Evolutionary conservation across 2,797 vertebrate species (phyloP).

Genomic region (Ptychadena robeensis): DNA sequence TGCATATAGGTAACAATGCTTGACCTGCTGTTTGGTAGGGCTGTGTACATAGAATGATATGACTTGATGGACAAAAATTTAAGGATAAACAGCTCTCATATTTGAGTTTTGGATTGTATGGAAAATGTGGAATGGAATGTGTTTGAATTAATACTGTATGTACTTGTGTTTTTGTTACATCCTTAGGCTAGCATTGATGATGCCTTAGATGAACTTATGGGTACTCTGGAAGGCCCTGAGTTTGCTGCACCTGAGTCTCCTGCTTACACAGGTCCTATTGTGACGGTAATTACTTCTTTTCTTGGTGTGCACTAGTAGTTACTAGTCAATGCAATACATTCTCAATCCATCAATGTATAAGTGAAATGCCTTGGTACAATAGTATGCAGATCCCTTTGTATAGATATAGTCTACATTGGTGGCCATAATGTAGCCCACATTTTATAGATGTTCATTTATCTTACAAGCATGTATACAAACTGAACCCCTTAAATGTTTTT

Average conservation of each 20-base stretch:
- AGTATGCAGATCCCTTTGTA: too few relatives aligned
- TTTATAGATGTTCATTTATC: not conserved
- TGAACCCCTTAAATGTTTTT: too few relatives aligned
- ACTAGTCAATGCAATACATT: not conserved
- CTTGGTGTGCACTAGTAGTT: not conserved
- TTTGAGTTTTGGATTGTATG: not conserved
- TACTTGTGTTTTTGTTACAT: constrained; percentile 37
- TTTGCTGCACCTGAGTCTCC: constrained; percentile 64
- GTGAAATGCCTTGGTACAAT: too few relatives aligned
- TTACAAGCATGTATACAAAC: too few relatives aligned
- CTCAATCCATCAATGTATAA: too few relatives aligned
- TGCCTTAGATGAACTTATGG: constrained; percentile 76
- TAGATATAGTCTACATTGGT: not conserved
- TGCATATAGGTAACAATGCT: not conserved
- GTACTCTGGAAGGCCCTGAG: constrained; percentile 71
- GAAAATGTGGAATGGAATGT: too few relatives aligned
- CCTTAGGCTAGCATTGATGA: constrained; percentile 69
- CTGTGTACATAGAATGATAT: not conserved
- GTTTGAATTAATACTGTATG: too few relatives aligned
- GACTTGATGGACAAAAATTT: too few relatives aligned
- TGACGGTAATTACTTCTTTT: constrained; percentile 68
- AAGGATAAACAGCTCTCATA: not conserved
- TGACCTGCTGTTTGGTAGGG: not conserved
- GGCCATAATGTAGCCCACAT: not conserved
- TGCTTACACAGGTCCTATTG: constrained; percentile 70